phyloP scores from a whole-genome alignment of 1,140 invertebrate species.

The Meloidogyne hapla region DNA sequence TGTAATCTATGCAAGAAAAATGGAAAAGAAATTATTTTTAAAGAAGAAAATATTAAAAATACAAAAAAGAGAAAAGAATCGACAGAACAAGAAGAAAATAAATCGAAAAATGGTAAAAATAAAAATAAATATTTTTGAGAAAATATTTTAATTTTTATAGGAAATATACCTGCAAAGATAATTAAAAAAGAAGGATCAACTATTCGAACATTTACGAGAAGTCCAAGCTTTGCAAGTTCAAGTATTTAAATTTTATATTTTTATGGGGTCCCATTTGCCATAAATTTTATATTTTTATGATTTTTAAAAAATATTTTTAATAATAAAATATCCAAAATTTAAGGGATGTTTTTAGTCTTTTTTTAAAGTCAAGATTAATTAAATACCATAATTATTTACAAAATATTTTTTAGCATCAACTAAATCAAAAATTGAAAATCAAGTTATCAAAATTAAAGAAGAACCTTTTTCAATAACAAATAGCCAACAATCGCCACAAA shows the following conservation, averaged over 20 bases:
- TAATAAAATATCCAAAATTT: too few relatives aligned
- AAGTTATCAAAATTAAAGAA: not conserved
- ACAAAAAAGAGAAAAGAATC: slow-evolving; percentile 1
- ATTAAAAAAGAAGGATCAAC: not conserved
- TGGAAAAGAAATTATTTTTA: slow-evolving; percentile 14
- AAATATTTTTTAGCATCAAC: not conserved
- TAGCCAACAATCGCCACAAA: not conserved
- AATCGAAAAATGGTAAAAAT: not conserved
- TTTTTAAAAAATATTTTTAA: too few relatives aligned
- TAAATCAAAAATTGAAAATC: not conserved
- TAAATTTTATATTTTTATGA: too few relatives aligned
- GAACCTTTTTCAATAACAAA: not conserved
- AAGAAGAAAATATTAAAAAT: not conserved
- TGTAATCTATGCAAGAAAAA: slow-evolving; percentile 17
- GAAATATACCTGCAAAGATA: not conserved
- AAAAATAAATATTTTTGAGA: not conserved
- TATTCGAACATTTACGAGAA: not conserved
- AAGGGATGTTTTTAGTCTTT: too few relatives aligned
- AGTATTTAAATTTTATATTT: not conserved
- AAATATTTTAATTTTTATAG: not conserved
- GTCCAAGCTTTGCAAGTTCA: not conserved
- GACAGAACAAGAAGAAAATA: not conserved
- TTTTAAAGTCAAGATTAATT: too few relatives aligned
- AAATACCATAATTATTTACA: not conserved
- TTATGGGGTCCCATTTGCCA: too few relatives aligned